Evolutionary conservation across 2,888 invertebrate species (phyloP).

Genomic region (Mythimna impura): DNA sequence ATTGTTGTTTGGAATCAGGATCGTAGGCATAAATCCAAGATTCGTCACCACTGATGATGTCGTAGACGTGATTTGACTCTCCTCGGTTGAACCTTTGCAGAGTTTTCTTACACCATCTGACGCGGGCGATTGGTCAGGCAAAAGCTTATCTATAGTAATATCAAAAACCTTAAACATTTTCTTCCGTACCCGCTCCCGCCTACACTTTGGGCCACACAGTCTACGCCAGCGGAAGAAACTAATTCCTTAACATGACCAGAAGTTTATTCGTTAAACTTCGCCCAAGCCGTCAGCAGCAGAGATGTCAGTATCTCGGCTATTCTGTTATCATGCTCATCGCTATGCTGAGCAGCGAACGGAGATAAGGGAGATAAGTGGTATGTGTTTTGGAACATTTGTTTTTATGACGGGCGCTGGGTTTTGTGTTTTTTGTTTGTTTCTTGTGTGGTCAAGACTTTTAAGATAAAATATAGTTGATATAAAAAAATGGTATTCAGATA

Average conservation of each 20-base stretch:
- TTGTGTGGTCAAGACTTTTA: background rate
- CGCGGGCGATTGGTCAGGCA: too few relatives aligned
- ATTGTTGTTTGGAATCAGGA: too few relatives aligned
- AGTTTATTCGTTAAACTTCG: conserved; percentile 87
- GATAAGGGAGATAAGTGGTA: conserved; percentile 40
- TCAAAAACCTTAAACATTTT: too few relatives aligned
- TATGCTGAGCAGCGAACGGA: conserved; percentile 32
- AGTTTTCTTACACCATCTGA: too few relatives aligned
- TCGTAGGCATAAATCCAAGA: too few relatives aligned
- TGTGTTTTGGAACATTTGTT: background rate
- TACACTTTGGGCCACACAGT: conserved; percentile 54
- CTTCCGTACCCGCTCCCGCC: conserved; percentile 42
- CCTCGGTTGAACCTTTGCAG: too few relatives aligned
- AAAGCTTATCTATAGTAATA: too few relatives aligned
- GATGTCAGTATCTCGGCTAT: conserved; percentile 58
- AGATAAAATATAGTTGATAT: background rate
- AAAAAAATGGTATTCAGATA: too few relatives aligned
- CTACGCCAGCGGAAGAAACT: conserved; percentile 82
- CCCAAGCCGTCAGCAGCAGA: conserved; percentile 72
- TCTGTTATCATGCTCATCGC: conserved; percentile 61
- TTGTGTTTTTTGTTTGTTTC: background rate
- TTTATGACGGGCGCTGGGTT: background rate
- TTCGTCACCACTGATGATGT: too few relatives aligned
- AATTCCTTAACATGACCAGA: conserved; percentile 83
- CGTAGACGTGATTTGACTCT: too few relatives aligned